Base-by-base conservation (phyloP, 2,113 vertebrate species). In the Notechis scutatus region DNA sequence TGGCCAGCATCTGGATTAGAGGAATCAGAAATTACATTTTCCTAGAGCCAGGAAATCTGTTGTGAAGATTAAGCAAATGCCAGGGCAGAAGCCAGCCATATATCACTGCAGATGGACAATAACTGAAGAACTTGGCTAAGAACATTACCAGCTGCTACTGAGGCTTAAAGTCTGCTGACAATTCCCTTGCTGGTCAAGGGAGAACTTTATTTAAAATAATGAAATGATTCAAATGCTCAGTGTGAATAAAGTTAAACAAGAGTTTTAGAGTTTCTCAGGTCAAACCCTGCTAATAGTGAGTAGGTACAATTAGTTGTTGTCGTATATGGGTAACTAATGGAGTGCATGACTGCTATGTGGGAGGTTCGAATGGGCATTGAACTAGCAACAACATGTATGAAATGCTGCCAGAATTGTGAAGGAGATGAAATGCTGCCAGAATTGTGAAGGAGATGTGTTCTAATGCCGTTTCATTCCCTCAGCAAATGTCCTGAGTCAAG, bases 131-230 rank as follows among this genome's bases (percentile, higher is more conserved):
- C 96, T 97, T 97, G 97, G 97, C 97, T 93, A 87, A 96, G 96
- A 97, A 96, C 93, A 96, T 97, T 97, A 94, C 96, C 91, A 96
- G 97, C 97, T 97, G 97, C 97, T 97, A 96, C 97, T 95, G 96
- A 96, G 97, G 97, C 97, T 97, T 96, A 81, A 81, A 34, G 14
- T 94, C 93, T 96, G 96, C 96, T 96, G 96, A 96, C 95, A 96
- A 96, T 87, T 97, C 97, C 98, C 98, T 98, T 98, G 98, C 98
- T 98, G 98, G 98, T 96, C 97, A 91, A 98, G 98, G 98, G 97
- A 81, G 96, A 96, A 96, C 95, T 96, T 96, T 96, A 96, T 96
- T 97, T 97, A 95, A 90, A 97, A 95, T 95, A 94, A 97, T 96
- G 93, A 96, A 95, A 97, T 96, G 93, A 97, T 97, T 96, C 96